Evolutionary conservation across 2,888 invertebrate genomes (phyloP).

Genomic region (Pseudolycoriella hygida): DNA sequence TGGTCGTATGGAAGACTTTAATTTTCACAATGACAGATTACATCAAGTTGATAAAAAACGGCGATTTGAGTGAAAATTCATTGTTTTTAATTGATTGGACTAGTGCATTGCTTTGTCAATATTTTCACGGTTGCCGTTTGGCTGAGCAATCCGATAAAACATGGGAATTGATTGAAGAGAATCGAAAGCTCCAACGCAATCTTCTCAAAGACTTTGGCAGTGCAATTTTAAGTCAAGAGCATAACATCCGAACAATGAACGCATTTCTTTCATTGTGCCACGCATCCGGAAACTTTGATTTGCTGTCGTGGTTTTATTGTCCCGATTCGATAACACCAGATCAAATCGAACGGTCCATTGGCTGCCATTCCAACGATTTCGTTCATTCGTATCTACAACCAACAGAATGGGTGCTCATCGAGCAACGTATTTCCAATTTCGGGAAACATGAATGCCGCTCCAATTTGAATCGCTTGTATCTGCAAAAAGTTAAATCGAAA

Average conservation of each 20-base stretch:
- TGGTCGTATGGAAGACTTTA: conserved; percentile 25
- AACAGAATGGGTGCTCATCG: conserved; percentile 23
- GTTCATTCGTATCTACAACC: conserved; percentile 18
- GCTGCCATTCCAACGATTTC: conserved; percentile 7
- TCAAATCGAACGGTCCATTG: neutral
- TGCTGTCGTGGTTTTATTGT: conserved; percentile 20
- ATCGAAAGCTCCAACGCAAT: conserved; percentile 15
- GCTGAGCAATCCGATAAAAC: conserved; percentile 23
- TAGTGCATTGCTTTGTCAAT: conserved; percentile 20
- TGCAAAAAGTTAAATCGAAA: conserved; percentile 16
- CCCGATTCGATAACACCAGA: conserved; percentile 18
- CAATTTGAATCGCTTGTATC: conserved; percentile 19
- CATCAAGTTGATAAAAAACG: neutral
- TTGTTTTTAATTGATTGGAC: conserved; percentile 22
- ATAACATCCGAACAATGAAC: conserved; percentile 23
- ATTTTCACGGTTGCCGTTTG: conserved; percentile 20
- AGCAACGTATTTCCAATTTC: conserved; percentile 25
- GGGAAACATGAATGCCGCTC: conserved; percentile 21
- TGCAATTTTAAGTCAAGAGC: conserved; percentile 19
- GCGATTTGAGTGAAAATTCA: conserved; percentile 14
- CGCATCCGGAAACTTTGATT: conserved; percentile 18
- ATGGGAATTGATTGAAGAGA: conserved; percentile 15
- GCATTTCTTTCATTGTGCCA: conserved; percentile 22
- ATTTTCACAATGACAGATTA: conserved; percentile 16
- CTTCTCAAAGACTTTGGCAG: conserved; percentile 20